Percentiles rank a stretch among this genome's conserved stretches.
phyloP scores from a whole-genome alignment of 1,140 invertebrate species.

The Gryon sp. region DNA sequence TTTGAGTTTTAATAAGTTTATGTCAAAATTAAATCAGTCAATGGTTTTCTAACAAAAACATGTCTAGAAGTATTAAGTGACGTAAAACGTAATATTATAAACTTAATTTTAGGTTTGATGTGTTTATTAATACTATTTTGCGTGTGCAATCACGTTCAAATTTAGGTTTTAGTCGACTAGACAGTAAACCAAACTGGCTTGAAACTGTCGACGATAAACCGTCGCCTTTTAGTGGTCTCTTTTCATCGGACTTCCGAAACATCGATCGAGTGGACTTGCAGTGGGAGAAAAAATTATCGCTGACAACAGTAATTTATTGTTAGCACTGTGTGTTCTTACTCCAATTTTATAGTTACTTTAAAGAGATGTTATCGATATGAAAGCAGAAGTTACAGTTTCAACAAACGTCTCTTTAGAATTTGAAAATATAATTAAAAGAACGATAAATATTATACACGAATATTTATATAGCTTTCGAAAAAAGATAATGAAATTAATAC shows the following conservation, averaged over 20 bases:
- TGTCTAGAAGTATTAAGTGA: too few relatives aligned
- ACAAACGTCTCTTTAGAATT: background rate
- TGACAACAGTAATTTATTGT: background rate
- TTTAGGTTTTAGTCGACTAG: conserved; percentile 13
- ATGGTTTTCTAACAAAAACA: too few relatives aligned
- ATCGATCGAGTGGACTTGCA: background rate
- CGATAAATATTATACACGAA: too few relatives aligned
- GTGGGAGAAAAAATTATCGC: background rate
- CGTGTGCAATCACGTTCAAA: conserved; percentile 7
- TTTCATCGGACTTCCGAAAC: background rate
- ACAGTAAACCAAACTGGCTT: background rate
- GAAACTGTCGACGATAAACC: background rate
- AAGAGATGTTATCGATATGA: background rate
- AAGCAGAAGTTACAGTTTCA: background rate
- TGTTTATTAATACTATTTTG: conserved; percentile 28
- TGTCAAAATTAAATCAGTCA: too few relatives aligned
- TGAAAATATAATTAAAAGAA: too few relatives aligned
- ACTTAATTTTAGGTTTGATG: too few relatives aligned
- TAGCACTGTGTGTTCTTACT: background rate
- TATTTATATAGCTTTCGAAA: too few relatives aligned
- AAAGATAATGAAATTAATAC: too few relatives aligned
- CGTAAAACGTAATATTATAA: too few relatives aligned
- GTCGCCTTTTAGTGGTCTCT: background rate
- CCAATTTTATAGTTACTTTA: background rate
- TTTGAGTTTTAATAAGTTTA: too few relatives aligned